Conservation (phyloP, 2,113 vertebrate genomes). For the Cisticola juncidis region DNA sequence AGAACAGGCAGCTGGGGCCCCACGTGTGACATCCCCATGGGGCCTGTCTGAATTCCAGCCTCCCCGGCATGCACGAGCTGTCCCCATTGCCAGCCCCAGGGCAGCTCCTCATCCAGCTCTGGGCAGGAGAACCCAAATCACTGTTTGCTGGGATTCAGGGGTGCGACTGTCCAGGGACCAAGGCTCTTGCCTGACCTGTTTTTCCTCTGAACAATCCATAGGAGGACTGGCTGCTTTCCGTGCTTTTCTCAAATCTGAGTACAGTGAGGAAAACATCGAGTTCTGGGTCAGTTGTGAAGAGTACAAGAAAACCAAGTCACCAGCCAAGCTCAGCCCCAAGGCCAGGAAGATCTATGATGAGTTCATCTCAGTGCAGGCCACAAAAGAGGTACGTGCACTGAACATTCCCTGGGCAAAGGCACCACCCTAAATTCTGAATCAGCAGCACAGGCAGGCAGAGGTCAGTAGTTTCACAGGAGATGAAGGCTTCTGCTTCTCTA, state of each 20-base stretch:
- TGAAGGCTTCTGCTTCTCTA: background rate
- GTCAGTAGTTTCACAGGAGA: background rate
- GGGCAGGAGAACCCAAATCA: background rate
- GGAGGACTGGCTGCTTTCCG: constrained; percentile 83
- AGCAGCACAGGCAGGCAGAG: background rate
- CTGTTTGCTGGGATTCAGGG: background rate
- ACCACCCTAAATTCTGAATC: background rate
- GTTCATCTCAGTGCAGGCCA: constrained; percentile 84
- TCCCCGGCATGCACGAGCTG: rapidly evolving
- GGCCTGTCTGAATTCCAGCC: background rate
- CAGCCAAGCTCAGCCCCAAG: constrained; percentile 74
- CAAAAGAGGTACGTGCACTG: constrained; percentile 80
- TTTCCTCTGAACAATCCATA: constrained; percentile 43
- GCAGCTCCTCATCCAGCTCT: background rate
- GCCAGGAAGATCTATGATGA: constrained; percentile 87
- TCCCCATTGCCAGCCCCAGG: background rate
- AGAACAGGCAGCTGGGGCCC: background rate
- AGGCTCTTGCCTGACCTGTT: background rate
- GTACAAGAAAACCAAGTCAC: constrained; percentile 80
- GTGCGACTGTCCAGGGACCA: background rate
- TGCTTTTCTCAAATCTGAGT: constrained; percentile 87
- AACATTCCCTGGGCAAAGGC: background rate
- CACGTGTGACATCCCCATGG: background rate
- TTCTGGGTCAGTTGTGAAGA: constrained; percentile 92
- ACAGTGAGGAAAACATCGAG: constrained; percentile 91